Conservation (phyloP, 2,797 vertebrate genomes). For the Trachops cirrhosus region DNA sequence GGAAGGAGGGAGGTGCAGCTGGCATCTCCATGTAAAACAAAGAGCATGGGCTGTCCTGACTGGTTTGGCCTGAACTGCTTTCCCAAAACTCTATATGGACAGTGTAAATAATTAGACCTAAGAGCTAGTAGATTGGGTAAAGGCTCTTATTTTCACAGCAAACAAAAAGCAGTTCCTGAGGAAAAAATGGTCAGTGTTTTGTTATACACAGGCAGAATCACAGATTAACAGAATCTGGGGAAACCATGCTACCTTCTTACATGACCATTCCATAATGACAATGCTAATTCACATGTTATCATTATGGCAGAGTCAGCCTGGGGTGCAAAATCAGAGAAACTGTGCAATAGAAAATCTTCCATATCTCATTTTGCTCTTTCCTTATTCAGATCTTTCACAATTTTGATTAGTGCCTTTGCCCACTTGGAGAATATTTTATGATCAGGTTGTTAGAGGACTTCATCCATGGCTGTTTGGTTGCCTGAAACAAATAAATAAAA, state of each 20-base stretch:
- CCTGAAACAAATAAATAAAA: neutral
- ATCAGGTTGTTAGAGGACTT: slow-evolving; percentile 47
- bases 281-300: neutral
- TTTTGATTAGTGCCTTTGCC: slow-evolving; percentile 15
- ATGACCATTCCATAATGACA: accelerated
- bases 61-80: neutral
- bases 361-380: neutral
- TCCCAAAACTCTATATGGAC: neutral
- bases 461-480: neutral
- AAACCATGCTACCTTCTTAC: accelerated
- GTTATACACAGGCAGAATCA: neutral
- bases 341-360: neutral
- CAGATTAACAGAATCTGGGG: neutral
- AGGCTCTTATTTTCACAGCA: neutral
- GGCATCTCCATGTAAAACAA: neutral
- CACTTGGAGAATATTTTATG: slow-evolving; percentile 31
- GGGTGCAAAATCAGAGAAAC: neutral
- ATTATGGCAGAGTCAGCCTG: neutral
- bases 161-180: neutral
- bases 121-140: neutral
- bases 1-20: accelerated
- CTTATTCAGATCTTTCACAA: slow-evolving; percentile 16
- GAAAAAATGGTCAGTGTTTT: neutral
- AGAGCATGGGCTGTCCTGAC: neutral
- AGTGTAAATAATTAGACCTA: neutral